Conservation (phyloP, 2,113 vertebrate species). For the Neogobius melanostomus region DNA sequence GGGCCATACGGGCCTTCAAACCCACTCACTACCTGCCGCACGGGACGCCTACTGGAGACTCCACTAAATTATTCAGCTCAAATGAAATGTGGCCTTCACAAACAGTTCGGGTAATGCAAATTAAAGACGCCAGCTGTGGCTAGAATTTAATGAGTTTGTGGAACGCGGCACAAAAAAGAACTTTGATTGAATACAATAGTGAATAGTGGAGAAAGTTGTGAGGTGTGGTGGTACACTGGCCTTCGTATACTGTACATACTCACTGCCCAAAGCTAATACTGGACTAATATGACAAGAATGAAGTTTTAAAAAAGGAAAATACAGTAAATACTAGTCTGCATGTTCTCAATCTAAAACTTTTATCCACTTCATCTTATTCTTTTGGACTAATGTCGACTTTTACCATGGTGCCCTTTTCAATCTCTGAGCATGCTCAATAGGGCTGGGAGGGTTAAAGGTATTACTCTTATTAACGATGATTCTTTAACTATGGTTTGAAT, state of each 20-base stretch:
- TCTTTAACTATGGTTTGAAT: constrained; percentile 82
- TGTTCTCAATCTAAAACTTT: constrained; percentile 43
- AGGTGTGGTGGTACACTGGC: constrained; percentile 25
- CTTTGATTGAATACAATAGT: constrained; percentile 48
- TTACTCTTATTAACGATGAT: constrained; percentile 78
- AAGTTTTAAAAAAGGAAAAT: constrained; percentile 15
- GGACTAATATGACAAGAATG: background rate
- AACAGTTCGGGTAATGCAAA: constrained; percentile 75
- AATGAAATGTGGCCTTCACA: constrained; percentile 79
- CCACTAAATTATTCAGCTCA: constrained; percentile 80
- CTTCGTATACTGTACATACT: constrained; percentile 28
- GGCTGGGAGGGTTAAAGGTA: constrained; percentile 71
- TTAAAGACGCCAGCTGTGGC: constrained; percentile 75
- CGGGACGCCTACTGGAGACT: constrained; percentile 70
- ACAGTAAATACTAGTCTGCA: constrained; percentile 34
- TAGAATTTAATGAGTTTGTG: constrained; percentile 74
- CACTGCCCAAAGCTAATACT: background rate
- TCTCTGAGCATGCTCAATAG: constrained; percentile 80
- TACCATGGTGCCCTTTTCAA: constrained; percentile 69
- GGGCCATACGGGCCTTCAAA: constrained; percentile 69
- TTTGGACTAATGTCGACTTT: constrained; percentile 44
- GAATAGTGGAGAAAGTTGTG: constrained; percentile 27
- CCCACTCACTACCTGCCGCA: constrained; percentile 67
- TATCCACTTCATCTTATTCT: constrained; percentile 47
- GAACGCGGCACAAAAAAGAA: constrained; percentile 52